Percentiles rank a stretch among this genome's conserved stretches.
Evolutionary conservation across 1,140 invertebrate genomes (phyloP).

Genomic region (Phortica variegata): DNA sequence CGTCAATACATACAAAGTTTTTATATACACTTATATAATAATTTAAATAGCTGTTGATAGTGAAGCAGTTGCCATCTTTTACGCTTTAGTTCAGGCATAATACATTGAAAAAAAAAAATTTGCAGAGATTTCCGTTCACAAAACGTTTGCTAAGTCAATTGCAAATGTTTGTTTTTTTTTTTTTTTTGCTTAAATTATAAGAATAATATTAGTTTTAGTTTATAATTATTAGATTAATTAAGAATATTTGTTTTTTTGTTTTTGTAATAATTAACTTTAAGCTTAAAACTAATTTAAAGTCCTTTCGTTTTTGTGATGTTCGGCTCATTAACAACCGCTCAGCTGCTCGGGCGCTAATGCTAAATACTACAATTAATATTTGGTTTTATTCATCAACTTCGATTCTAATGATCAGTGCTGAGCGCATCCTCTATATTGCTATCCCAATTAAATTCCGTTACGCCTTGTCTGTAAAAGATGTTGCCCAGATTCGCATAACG

Average conservation of each 20-base stretch:
- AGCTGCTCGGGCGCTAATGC: constrained; percentile 12
- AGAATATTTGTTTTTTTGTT: not conserved
- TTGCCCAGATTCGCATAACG: constrained; percentile 78
- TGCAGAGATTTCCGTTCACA: too few relatives aligned
- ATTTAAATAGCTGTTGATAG: too few relatives aligned
- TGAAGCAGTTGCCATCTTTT: too few relatives aligned
- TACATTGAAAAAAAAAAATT: too few relatives aligned
- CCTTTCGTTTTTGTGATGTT: constrained; percentile 36
- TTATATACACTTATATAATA: too few relatives aligned
- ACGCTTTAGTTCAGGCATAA: too few relatives aligned
- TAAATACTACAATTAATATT: constrained; percentile 45
- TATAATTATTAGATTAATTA: constrained; percentile 7
- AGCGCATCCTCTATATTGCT: constrained; percentile 74
- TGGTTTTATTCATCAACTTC: constrained; percentile 31
- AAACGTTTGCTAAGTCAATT: not conserved
- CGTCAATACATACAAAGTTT: too few relatives aligned
- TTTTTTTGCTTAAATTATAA: constrained; percentile 24
- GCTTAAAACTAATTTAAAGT: constrained; percentile 47
- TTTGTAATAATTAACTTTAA: constrained; percentile 33
- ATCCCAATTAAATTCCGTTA: constrained; percentile 84
- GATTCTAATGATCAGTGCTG: constrained; percentile 52
- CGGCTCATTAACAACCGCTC: constrained; percentile 1
- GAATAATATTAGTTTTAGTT: constrained; percentile 9
- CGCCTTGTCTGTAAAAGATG: constrained; percentile 67
- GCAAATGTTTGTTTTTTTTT: not conserved